These are phyloP conservation scores for Exaiptasia diaphana DNA, from an alignment of 64 coral and sea anemone species.

Conservation along the genomic window DNA sequence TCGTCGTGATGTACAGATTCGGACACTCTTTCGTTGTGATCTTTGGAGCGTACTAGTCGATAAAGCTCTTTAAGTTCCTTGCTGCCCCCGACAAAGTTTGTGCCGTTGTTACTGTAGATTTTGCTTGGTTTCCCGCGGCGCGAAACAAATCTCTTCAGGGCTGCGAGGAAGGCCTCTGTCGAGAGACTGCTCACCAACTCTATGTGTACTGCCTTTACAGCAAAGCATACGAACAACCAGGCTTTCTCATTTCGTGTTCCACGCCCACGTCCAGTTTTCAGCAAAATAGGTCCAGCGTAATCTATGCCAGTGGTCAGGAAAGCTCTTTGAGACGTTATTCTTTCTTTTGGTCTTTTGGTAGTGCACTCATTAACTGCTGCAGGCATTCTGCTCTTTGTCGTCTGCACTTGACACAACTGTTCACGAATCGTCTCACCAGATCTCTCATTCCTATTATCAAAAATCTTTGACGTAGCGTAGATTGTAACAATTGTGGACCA, in stretches of 20 bases:
- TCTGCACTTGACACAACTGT: conserved; percentile 10
- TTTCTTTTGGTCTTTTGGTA: no score
- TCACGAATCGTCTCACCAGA: conserved; percentile 2
- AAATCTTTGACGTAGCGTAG: conserved; percentile 4
- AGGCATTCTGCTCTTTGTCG: conserved; percentile 19
- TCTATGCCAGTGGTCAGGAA: no score
- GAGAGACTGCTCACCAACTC: not conserved
- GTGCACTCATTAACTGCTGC: conserved; percentile 3
- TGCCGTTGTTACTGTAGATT: conserved; percentile 53
- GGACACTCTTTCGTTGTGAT: no score
- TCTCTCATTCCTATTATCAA: conserved; percentile 24
- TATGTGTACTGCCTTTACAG: not conserved
- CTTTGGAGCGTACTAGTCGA: no score
- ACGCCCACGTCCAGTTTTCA: no score
- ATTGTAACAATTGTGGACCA: conserved; percentile 3
- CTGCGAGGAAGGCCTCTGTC: conserved; percentile 42
- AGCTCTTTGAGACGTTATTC: no score
- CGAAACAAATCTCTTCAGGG: conserved; percentile 27
- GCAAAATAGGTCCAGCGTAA: no score
- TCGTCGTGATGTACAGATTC: no score
- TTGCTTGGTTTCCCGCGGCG: conserved; percentile 24
- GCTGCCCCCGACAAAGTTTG: conserved; percentile 23
- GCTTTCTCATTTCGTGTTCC: no score
- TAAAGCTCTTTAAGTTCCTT: conserved; percentile 13
- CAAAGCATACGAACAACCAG: no score